Percentiles rank a stretch among this genome's conserved stretches.
Evolutionary conservation across 2,888 invertebrate species (phyloP).

Genomic region (Vannuccia rotundouncinata): DNA sequence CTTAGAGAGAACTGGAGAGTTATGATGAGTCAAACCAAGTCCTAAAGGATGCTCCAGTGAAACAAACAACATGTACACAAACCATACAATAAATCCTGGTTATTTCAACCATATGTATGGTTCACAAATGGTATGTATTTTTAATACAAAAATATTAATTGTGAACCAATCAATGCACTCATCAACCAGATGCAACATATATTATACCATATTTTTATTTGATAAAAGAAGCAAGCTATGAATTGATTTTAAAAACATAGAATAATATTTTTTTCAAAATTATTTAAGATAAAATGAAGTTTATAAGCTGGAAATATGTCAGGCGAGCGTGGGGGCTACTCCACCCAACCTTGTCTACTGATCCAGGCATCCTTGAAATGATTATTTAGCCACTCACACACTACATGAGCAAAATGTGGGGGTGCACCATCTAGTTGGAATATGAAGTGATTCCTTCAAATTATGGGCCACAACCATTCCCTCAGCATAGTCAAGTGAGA

Average conservation of each 20-base stretch:
- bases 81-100: no score
- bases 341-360: not conserved
- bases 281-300: no score
- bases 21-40: not conserved
- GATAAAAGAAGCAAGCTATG: no score
- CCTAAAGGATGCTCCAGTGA: not conserved
- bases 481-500: conserved; percentile 28
- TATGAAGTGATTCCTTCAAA: not conserved
- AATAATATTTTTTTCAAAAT: no score
- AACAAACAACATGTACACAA: not conserved
- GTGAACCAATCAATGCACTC: no score
- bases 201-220: no score
- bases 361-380: conserved; percentile 1
- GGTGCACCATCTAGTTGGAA: conserved; percentile 14
- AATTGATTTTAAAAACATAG: no score
- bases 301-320: no score
- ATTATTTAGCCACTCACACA: conserved; percentile 16
- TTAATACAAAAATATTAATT: no score
- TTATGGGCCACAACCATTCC: conserved; percentile 30
- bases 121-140: no score
- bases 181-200: no score
- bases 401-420: conserved; percentile 18
- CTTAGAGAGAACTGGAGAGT: not conserved
- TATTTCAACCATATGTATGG: no score
- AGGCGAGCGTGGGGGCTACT: not conserved